Percentiles rank a stretch among this genome's conserved stretches.
These are phyloP conservation scores for Triplophysa dalaica DNA, from an alignment of 2,113 vertebrate genomes.

Conservation along the genomic window DNA sequence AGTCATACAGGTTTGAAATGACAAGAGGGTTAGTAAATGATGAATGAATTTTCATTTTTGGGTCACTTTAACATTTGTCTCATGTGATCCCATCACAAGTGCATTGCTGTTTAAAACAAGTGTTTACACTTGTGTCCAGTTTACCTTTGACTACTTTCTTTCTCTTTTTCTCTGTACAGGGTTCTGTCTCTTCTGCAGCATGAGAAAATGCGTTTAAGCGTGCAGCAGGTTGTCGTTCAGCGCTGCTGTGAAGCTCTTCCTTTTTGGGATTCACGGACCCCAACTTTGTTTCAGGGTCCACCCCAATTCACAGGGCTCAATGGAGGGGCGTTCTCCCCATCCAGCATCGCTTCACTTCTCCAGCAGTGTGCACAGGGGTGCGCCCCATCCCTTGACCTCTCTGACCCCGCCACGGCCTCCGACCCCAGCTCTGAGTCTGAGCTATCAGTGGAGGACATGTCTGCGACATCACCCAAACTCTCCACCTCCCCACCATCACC, in stretches of 20 bases:
- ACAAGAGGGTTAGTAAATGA: no score
- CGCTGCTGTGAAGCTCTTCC: constrained; percentile 86
- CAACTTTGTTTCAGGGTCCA: neutral
- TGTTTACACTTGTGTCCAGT: neutral
- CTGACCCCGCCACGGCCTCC: constrained; percentile 31
- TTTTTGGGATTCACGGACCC: constrained; percentile 70
- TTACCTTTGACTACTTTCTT: neutral
- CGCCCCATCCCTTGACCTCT: constrained; percentile 66
- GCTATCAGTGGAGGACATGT: constrained; percentile 61
- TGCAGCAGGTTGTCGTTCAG: constrained; percentile 86
- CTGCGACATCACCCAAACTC: constrained; percentile 51
- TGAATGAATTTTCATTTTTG: no score
- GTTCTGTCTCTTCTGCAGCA: constrained; percentile 80
- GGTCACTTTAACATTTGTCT: no score
- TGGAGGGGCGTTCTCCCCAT: constrained; percentile 63
- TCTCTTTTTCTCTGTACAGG: constrained; percentile 64
- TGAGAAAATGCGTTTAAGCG: constrained; percentile 81
- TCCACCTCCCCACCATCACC: constrained; percentile 48
- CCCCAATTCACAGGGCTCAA: constrained; percentile 4
- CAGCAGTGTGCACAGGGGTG: constrained; percentile 69
- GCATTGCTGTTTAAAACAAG: neutral
- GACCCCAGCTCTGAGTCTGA: constrained; percentile 66
- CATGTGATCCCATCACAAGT: no score
- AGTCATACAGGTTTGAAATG: no score
- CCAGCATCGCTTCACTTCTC: constrained; percentile 70